These are phyloP conservation scores for Drusus annulatus DNA, from an alignment of 1,140 invertebrate species.

Conservation along the genomic window DNA sequence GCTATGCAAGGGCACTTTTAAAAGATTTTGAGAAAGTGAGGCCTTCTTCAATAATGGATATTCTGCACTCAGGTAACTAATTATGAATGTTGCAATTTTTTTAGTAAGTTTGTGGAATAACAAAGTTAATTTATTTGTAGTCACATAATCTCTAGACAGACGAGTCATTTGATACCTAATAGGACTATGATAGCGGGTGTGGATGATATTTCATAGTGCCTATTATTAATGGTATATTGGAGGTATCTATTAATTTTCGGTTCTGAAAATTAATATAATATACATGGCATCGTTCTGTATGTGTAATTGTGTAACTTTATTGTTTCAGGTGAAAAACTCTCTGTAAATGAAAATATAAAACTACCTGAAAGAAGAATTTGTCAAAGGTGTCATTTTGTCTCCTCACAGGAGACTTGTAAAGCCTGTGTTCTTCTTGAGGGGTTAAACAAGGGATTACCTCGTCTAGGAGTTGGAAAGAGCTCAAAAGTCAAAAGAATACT, in stretches of 20 bases:
- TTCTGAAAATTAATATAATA: neutral
- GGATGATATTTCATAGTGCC: no score
- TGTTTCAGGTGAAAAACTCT: slow-evolving; percentile 86
- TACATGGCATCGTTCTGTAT: neutral
- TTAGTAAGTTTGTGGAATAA: no score
- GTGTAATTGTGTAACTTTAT: neutral
- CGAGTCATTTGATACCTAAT: no score
- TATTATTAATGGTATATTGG: no score
- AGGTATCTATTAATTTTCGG: no score
- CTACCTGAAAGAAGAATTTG: slow-evolving; percentile 88
- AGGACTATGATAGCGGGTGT: no score
- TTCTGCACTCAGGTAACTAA: slow-evolving; percentile 91
- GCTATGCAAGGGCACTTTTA: slow-evolving; percentile 91
- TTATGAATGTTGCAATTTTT: no score
- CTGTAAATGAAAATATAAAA: slow-evolving; percentile 85
- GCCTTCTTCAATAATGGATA: slow-evolving; percentile 96
- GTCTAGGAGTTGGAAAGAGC: slow-evolving; percentile 88
- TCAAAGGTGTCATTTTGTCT: slow-evolving; percentile 93
- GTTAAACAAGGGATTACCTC: slow-evolving; percentile 93
- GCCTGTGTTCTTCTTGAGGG: slow-evolving; percentile 97
- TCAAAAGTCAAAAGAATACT: slow-evolving; percentile 82
- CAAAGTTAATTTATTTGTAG: no score
- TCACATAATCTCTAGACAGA: no score
- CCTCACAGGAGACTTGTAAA: slow-evolving; percentile 96
- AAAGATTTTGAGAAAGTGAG: slow-evolving; percentile 97